phyloP scores from a whole-genome alignment of 2,888 invertebrate species.

The Parnassius apollo region DNA sequence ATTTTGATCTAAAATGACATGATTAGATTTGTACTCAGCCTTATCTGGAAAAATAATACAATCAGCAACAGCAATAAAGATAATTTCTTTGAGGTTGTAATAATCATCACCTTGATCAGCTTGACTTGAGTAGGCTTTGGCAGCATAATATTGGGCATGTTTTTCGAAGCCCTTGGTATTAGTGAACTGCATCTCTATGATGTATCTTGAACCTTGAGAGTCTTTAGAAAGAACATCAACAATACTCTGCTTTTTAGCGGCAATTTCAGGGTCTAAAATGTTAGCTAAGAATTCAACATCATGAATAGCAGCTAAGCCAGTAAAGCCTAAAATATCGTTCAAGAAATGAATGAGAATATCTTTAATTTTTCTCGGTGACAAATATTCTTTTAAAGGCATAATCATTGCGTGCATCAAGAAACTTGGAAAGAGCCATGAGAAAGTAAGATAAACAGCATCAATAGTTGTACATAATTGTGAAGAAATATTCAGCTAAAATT shows the following conservation, averaged over 20 bases:
- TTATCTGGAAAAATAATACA: constrained; percentile 39
- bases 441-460: background rate
- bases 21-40: constrained; percentile 34
- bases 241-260: constrained; percentile 38
- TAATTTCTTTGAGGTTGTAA: constrained; percentile 36
- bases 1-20: constrained; percentile 33
- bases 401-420: constrained; percentile 15
- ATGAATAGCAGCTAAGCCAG: constrained; percentile 29
- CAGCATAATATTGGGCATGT: constrained; percentile 32
- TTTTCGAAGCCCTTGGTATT: constrained; percentile 30
- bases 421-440: constrained; percentile 20
- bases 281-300: constrained; percentile 35
- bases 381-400: constrained; percentile 16
- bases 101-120: constrained; percentile 35
- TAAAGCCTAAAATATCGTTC: constrained; percentile 23
- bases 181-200: constrained; percentile 39
- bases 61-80: constrained; percentile 43
- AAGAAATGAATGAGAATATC: constrained; percentile 22
- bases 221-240: too few relatives aligned
- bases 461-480: too few relatives aligned
- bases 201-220: constrained; percentile 29
- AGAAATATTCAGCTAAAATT: too few relatives aligned
- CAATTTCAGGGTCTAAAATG: constrained; percentile 36
- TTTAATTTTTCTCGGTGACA: constrained; percentile 22
- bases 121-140: constrained; percentile 34